Base-by-base conservation (phyloP, 53 echinoderm and acorn worm species). In the Patiria pectinifera region DNA sequence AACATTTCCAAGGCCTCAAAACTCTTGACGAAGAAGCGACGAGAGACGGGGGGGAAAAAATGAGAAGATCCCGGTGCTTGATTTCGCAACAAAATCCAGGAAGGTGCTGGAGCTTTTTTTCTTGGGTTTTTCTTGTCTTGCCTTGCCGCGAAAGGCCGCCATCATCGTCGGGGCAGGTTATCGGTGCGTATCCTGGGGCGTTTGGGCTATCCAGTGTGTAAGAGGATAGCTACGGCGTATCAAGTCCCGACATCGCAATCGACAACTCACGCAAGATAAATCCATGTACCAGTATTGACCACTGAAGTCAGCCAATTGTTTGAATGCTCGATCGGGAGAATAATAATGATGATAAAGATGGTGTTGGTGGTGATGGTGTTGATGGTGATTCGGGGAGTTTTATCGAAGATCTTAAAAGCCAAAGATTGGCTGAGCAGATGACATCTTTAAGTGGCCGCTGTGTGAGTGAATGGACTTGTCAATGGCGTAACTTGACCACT, bases 81-180 rank as follows among this genome's bases (percentile, higher is more conserved):
- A 90, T 89, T 90, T 90, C 90, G 90, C 90, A 90, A 90, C 77
- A 81, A 80, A 90, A 90, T 90, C 80, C 90, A 48, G 12, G 35
- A 23, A 84, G 84, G 62, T 84, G 84, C 66, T 46, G 46, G 59
- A 43, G 25, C 13, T 84, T 63, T 43, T 66, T 66, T 66, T 2
- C n/a, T 43, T 18, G 25, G n/a, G 77, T 24, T 53, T 53, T 11
- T 26, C 76, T 76, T 18, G 15, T 66, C 66, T 66, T 66, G 66
- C 66, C 66, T n/a, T 24, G 11, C 45, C 11, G 80, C 45, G 80
- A 45, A 9, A 45, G 86, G 86, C 48, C 14, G 22, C 88, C 78
- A 11, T 45, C 78, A 77, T 90, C 69, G 21, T 81, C 66, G 4
- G 14, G 89, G 78, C 80, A 80, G 80, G 80, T 79, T 66, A 80